Conservation (phyloP, 2,888 invertebrate species). For the Amorpha juglandis region DNA sequence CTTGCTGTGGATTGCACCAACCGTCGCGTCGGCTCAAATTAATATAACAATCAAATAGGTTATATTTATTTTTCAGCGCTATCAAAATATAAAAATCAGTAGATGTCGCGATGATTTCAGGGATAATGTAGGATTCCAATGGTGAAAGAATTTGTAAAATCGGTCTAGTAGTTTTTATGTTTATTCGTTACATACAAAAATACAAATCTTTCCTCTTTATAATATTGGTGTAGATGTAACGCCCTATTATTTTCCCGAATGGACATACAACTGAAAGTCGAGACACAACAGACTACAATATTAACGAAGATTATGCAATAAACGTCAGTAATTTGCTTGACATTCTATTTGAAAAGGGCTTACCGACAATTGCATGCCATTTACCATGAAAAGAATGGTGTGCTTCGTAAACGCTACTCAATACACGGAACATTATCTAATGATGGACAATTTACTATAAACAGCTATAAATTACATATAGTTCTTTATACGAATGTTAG, state of each 20-base stretch:
- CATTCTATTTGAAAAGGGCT: slow-evolving; percentile 67
- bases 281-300: slow-evolving; percentile 36
- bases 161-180: no score
- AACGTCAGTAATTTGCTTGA: slow-evolving; percentile 61
- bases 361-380: slow-evolving; percentile 63
- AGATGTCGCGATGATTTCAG: no score
- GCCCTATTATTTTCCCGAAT: slow-evolving; percentile 19
- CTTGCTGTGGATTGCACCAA: no score
- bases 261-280: slow-evolving; percentile 14
- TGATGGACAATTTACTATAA: slow-evolving; percentile 50
- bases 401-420: slow-evolving; percentile 41
- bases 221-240: no score
- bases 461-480: slow-evolving; percentile 16
- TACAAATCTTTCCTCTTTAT: no score
- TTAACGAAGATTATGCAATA: slow-evolving; percentile 56
- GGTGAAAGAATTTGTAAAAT: no score
- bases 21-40: no score
- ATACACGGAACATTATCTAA: slow-evolving; percentile 42
- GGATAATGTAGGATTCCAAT: no score
- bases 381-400: slow-evolving; percentile 48
- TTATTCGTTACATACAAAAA: no score
- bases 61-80: no score
- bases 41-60: no score
- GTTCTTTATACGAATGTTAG: background rate
- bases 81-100: no score